Conservation (phyloP, 2,888 invertebrate species). For the Hemaris fuciformis region DNA sequence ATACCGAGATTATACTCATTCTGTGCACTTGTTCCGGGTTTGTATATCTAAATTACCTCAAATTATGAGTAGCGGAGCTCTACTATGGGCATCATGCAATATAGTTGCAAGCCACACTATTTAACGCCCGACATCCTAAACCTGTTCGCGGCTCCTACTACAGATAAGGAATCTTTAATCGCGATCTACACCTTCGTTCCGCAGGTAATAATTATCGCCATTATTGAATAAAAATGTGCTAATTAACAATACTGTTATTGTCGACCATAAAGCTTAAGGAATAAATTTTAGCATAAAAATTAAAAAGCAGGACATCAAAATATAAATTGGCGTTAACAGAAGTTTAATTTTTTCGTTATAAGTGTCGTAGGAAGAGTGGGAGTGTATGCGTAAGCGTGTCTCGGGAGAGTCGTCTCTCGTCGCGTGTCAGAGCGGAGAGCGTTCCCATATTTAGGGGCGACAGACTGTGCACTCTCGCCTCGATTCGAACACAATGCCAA, state of each 20-base stretch:
- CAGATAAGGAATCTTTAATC: conserved; percentile 45
- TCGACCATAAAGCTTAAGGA: conserved; percentile 30
- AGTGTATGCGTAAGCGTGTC: conserved; percentile 32
- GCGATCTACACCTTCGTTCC: conserved; percentile 38
- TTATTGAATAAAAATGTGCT: conserved; percentile 49
- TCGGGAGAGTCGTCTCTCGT: conserved; percentile 32
- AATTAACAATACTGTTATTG: conserved; percentile 43
- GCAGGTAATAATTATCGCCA: conserved; percentile 46
- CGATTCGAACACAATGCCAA: conserved; percentile 65
- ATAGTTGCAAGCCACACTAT: conserved; percentile 13
- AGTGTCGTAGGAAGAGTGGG: conserved; percentile 23
- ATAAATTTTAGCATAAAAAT: conserved; percentile 21
- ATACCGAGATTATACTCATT: conserved; percentile 59
- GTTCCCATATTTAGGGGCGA: conserved; percentile 20
- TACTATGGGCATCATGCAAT: conserved; percentile 1
- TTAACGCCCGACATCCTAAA: conserved; percentile 33
- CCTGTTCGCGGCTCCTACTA: conserved; percentile 37
- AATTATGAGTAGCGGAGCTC: conserved; percentile 12
- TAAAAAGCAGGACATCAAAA: conserved; percentile 20
- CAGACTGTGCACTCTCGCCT: conserved; percentile 18
- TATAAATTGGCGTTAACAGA: background rate
- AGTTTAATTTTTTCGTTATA: conserved; percentile 13
- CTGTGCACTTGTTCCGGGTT: conserved; percentile 45
- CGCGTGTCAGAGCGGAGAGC: conserved; percentile 8
- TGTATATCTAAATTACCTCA: conserved; percentile 34